These are phyloP conservation scores for Drosophila virilis DNA, from an alignment of 1,140 invertebrate species.

Conservation along the genomic window DNA sequence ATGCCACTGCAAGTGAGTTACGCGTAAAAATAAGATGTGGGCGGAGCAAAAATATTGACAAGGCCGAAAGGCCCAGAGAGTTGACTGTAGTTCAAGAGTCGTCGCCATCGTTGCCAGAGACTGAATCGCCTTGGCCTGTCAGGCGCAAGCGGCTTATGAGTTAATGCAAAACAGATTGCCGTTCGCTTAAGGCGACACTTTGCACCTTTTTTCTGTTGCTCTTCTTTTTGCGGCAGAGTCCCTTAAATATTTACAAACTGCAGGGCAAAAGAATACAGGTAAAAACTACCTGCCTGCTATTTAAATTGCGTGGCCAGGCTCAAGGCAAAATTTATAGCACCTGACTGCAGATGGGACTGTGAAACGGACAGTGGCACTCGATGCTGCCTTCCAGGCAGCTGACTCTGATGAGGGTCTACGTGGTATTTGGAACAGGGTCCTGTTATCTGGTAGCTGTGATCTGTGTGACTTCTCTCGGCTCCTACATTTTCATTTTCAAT, in stretches of 20 bases:
- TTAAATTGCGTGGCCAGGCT: constrained; percentile 64
- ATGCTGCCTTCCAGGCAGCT: constrained; percentile 35
- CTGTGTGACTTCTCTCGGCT: constrained; percentile 55
- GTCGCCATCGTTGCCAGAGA: background rate
- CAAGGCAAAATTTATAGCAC: constrained; percentile 57
- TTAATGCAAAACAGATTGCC: constrained; percentile 81
- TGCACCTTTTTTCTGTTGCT: constrained; percentile 64
- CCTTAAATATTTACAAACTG: constrained; percentile 74
- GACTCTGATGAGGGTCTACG: constrained; percentile 68
- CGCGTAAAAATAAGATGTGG: constrained; percentile 49
- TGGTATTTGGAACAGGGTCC: constrained; percentile 6
- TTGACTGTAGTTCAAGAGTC: constrained; percentile 10
- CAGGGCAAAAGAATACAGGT: constrained; percentile 30
- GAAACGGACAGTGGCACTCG: background rate
- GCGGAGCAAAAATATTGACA: constrained; percentile 49
- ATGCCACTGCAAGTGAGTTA: constrained; percentile 67
- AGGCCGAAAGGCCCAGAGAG: constrained; percentile 21
- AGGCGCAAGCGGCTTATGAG: constrained; percentile 74
- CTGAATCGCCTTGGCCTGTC: constrained; percentile 42
- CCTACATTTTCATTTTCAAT: constrained; percentile 70
- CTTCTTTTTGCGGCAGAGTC: constrained; percentile 29
- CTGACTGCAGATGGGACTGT: constrained; percentile 45
- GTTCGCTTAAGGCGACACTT: constrained; percentile 74
- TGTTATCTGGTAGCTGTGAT: constrained; percentile 56
- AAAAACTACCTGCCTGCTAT: constrained; percentile 60